These are phyloP conservation scores for Acleris holmiana DNA, from an alignment of 2,888 invertebrate species.

Conservation along the genomic window DNA sequence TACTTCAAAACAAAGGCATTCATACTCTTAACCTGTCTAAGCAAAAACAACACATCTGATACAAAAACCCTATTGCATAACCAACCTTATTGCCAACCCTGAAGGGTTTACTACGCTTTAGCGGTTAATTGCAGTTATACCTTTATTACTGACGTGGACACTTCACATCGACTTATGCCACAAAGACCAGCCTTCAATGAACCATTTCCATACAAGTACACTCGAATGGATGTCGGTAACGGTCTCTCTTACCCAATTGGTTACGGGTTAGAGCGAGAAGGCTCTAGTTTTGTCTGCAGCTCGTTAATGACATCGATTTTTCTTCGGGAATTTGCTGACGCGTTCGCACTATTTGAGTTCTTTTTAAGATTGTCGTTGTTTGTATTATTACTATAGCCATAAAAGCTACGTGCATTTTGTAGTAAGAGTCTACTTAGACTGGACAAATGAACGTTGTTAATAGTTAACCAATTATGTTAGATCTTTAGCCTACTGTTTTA, in stretches of 20 bases:
- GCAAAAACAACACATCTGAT: too few species aligned
- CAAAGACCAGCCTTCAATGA: slow-evolving; percentile 33
- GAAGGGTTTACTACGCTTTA: too few species aligned
- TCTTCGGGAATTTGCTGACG: slow-evolving; percentile 32
- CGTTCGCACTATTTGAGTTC: slow-evolving; percentile 28
- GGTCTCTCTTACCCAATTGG: slow-evolving; percentile 16
- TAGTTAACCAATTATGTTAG: too few species aligned
- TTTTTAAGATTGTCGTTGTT: slow-evolving; percentile 25
- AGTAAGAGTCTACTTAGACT: too few species aligned
- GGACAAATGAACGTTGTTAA: too few species aligned
- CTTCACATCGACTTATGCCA: slow-evolving; percentile 22
- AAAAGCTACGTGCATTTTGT: too few species aligned
- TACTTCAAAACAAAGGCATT: background rate
- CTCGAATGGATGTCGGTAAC: slow-evolving; percentile 21
- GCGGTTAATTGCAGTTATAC: too few species aligned
- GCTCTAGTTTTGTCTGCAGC: slow-evolving; percentile 3
- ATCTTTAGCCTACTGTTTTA: too few species aligned
- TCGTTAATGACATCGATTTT: slow-evolving; percentile 35
- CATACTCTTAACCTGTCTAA: background rate
- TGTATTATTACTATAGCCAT: slow-evolving; percentile 12
- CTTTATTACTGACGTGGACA: background rate
- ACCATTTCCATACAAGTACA: slow-evolving; percentile 34
- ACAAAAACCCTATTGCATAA: too few species aligned
- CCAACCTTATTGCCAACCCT: too few species aligned
- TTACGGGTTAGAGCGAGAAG: slow-evolving; percentile 14